A percentile compares a stretch with the other conserved stretches of the same genome.
Conservation (phyloP, 2,797 vertebrate species). For the Sebastes melanostomus region DNA sequence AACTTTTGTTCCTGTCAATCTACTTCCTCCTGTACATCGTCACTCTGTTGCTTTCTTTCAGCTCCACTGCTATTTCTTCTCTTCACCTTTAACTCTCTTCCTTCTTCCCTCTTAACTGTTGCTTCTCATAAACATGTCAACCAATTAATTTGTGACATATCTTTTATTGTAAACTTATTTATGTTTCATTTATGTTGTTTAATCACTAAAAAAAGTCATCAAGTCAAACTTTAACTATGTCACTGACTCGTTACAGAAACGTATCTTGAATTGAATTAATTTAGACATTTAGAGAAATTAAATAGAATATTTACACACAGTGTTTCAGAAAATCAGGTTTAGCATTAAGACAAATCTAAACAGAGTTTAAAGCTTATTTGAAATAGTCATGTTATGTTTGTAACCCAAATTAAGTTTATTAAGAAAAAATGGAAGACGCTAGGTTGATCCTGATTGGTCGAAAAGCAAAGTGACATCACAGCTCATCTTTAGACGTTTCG, state of each 20-base stretch:
- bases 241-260: neutral
- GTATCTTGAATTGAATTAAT: neutral
- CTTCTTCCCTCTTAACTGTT: neutral
- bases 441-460: constrained; percentile 44
- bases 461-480: constrained; percentile 63
- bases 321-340: neutral
- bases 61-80: neutral
- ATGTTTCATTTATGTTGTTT: neutral
- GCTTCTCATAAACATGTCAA: neutral
- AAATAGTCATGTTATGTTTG: constrained; percentile 8
- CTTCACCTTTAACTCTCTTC: neutral
- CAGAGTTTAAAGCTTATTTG: neutral
- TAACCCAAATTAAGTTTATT: constrained; percentile 55
- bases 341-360: neutral
- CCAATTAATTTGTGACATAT: neutral
- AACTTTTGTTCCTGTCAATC: neutral
- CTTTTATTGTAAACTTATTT: neutral
- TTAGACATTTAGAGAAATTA: neutral
- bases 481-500: constrained; percentile 76
- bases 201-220: neutral
- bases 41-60: too few relatives aligned
- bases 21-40: neutral
- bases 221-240: neutral
- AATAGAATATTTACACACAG: neutral
- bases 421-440: constrained; percentile 57